Conservation (phyloP, 2,888 invertebrate genomes). For the Phlogophora meticulosa region DNA sequence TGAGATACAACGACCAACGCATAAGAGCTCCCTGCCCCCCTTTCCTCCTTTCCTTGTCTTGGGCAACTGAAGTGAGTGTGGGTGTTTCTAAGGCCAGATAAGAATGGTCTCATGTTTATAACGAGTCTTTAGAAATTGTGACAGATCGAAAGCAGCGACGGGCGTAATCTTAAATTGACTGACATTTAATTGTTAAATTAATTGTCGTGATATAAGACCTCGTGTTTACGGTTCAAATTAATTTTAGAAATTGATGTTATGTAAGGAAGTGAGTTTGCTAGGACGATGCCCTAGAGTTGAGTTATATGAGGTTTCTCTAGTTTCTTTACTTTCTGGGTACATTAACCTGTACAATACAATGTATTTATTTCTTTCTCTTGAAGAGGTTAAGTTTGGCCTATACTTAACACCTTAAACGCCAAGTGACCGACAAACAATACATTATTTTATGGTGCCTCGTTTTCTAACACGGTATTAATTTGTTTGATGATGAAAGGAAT, state of each 20-base stretch:
- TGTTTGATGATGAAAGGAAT: too few relatives aligned
- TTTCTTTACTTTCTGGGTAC: neutral
- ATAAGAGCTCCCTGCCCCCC: conserved; percentile 64
- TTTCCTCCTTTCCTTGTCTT: conserved; percentile 29
- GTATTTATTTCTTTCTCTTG: too few relatives aligned
- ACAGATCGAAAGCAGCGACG: conserved; percentile 76
- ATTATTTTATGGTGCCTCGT: too few relatives aligned
- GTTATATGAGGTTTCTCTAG: conserved; percentile 2
- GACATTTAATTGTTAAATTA: conserved; percentile 80
- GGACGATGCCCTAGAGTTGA: conserved; percentile 58
- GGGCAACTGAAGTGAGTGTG: conserved; percentile 21
- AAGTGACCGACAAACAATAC: too few relatives aligned
- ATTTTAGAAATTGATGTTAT: conserved; percentile 71
- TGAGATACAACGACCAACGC: conserved; percentile 74
- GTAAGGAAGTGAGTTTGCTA: conserved; percentile 51
- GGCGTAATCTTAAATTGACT: conserved; percentile 74
- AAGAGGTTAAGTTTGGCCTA: too few relatives aligned
- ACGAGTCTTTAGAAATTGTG: conserved; percentile 72
- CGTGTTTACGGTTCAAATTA: conserved; percentile 68
- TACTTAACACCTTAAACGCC: too few relatives aligned
- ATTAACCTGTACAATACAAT: too few relatives aligned
- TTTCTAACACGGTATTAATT: too few relatives aligned
- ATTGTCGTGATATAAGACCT: conserved; percentile 76
- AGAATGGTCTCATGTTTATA: conserved; percentile 66
- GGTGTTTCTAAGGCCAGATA: conserved; percentile 58